A percentile compares a stretch with the other conserved stretches of the same genome.
phyloP scores from a whole-genome alignment of 2,888 invertebrate genomes.

The Pomacea canaliculata region DNA sequence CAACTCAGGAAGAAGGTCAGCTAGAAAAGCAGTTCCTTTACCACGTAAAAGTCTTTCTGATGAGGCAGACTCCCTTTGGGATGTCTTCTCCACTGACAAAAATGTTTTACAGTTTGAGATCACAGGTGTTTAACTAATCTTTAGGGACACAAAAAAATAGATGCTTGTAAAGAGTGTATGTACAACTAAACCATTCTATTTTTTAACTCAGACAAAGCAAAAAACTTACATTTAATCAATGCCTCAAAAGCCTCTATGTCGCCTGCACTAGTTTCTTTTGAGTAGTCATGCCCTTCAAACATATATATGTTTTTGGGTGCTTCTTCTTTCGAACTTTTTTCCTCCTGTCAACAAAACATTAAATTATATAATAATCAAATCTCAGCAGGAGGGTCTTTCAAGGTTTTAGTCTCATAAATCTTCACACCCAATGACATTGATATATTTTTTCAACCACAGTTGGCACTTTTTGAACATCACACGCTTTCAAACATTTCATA shows the following conservation, averaged over 20 bases:
- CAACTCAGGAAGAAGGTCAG: slow-evolving; percentile 39
- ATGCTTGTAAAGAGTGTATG: not conserved
- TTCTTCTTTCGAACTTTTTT: slow-evolving; percentile 30
- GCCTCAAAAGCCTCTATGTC: slow-evolving; percentile 63
- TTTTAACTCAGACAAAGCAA: no score
- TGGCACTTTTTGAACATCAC: no score
- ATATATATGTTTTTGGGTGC: slow-evolving; percentile 63
- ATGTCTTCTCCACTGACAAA: slow-evolving; percentile 42
- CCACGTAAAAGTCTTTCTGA: slow-evolving; percentile 45
- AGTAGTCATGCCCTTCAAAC: slow-evolving; percentile 69
- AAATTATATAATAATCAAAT: no score
- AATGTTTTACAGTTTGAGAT: not conserved
- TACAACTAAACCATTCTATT: no score
- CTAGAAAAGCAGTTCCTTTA: slow-evolving; percentile 18
- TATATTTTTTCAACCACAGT: no score
- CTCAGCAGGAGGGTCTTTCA: no score
- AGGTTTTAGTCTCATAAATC: no score
- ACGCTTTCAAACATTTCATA: no score
- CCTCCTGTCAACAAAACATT: slow-evolving; percentile 8
- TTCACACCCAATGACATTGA: no score
- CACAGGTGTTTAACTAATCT: no score
- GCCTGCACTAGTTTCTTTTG: slow-evolving; percentile 53
- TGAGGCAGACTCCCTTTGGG: slow-evolving; percentile 32
- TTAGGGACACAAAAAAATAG: no score
- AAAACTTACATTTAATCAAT: slow-evolving; percentile 53